phyloP scores from a whole-genome alignment of 1,140 invertebrate species.

The Drosophila cardini region DNA sequence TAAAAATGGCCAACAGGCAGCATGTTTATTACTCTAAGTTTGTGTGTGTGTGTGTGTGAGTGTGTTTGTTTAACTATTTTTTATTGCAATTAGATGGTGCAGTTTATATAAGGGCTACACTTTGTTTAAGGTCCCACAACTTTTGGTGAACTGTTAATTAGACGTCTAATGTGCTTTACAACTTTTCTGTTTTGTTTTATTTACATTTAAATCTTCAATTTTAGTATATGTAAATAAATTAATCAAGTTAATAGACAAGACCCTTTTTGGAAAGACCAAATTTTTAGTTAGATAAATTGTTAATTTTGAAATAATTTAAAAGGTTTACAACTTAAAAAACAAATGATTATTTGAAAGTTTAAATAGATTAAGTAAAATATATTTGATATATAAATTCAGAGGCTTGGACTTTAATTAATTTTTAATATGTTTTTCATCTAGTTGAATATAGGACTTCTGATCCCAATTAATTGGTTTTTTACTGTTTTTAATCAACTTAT shows the following conservation, averaged over 20 bases:
- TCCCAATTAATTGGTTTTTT: no score
- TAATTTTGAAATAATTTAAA: no score
- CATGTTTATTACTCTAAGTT: constrained; percentile 41
- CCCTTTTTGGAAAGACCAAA: no score
- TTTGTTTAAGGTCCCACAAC: constrained; percentile 26
- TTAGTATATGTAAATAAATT: constrained; percentile 23
- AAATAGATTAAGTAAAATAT: no score
- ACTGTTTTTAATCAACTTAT: no score
- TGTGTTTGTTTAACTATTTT: constrained; percentile 67
- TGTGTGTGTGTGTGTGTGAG: constrained; percentile 35
- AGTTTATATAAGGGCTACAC: constrained; percentile 21
- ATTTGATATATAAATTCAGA: no score
- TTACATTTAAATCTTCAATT: constrained; percentile 14
- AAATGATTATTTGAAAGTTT: no score
- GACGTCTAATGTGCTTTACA: constrained; percentile 44
- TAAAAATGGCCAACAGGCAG: constrained; percentile 61
- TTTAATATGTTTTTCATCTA: no score
- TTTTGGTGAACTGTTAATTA: constrained; percentile 45
- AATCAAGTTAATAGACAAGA: neutral
- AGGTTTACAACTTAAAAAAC: no score
- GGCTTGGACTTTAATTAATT: no score
- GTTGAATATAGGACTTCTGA: no score
- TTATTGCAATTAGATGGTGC: constrained; percentile 63
- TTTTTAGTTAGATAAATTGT: no score
- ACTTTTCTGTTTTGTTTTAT: constrained; percentile 31